Conservation (phyloP, 2,113 vertebrate genomes). For the Catagonus wagneri region DNA sequence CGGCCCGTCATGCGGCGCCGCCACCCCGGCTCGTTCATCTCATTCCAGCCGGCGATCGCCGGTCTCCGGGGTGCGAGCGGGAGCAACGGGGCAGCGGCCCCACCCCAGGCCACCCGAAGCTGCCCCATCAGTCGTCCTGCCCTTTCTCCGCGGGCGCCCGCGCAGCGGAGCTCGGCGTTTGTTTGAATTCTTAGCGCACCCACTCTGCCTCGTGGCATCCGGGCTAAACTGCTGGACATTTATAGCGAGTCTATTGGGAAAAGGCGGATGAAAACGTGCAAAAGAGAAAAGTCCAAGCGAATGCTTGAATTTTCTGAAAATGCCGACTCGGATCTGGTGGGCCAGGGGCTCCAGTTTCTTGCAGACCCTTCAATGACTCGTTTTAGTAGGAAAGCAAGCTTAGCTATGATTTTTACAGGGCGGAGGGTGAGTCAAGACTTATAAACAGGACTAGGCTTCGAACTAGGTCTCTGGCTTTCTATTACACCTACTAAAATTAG, state of each 20-base stretch:
- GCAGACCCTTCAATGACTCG: not conserved
- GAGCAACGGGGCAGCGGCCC: not conserved
- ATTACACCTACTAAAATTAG: accelerated
- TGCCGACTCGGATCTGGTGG: not conserved
- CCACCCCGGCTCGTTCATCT: slow-evolving; percentile 83
- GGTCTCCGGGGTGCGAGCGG: slow-evolving; percentile 67
- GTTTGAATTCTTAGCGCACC: not conserved
- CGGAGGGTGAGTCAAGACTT: not conserved
- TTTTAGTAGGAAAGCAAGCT: not conserved
- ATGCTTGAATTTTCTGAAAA: not conserved
- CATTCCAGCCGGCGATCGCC: slow-evolving; percentile 84
- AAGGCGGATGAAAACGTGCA: not conserved
- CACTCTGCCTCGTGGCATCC: not conserved
- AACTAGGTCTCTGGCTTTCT: not conserved
- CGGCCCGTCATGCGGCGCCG: slow-evolving; percentile 75
- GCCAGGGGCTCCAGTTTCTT: not conserved
- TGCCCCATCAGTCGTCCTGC: not conserved
- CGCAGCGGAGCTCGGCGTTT: not conserved
- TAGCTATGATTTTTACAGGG: not conserved
- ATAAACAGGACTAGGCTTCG: not conserved
- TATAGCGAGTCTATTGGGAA: not conserved
- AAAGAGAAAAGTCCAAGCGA: not conserved
- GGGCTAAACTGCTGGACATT: not conserved
- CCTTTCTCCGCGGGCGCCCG: not conserved
- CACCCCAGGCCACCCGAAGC: no score